These are phyloP conservation scores for Zelostemma sp. DNA, from an alignment of 1,140 invertebrate genomes.

Conservation along the genomic window DNA sequence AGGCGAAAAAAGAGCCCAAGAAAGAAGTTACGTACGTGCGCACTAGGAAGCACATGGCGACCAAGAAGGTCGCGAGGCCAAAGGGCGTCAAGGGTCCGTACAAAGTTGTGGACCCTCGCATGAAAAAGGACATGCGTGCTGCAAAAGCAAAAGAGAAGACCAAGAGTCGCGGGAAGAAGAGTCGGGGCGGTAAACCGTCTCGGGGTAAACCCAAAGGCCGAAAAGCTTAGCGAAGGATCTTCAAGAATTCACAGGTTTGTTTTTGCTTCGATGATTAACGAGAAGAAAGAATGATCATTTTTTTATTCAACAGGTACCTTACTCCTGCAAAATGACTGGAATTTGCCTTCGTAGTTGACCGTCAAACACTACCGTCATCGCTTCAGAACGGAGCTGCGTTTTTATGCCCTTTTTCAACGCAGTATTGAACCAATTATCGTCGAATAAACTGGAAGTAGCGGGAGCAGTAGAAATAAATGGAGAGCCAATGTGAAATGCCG, in stretches of 20 bases:
- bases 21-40: constrained; percentile 95
- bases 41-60: constrained; percentile 88
- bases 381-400: constrained; percentile 52
- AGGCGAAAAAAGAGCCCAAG: constrained; percentile 86
- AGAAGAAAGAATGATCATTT: too few species aligned
- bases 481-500: constrained; percentile 30
- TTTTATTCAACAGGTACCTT: constrained; percentile 38
- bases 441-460: not conserved
- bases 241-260: constrained; percentile 51
- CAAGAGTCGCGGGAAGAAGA: too few species aligned
- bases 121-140: constrained; percentile 93
- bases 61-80: constrained; percentile 83
- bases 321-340: constrained; percentile 51
- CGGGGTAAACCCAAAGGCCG: too few species aligned
- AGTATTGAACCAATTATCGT: constrained; percentile 40
- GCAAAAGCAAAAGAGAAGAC: constrained; percentile 76
- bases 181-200: too few species aligned
- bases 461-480: constrained; percentile 19
- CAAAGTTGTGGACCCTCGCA: constrained; percentile 93
- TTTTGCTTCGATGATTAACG: not conserved
- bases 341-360: constrained; percentile 48
- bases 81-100: constrained; percentile 91
- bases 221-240: too few species aligned
- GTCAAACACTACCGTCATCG: constrained; percentile 52
- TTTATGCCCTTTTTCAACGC: constrained; percentile 52